These are phyloP conservation scores for Ceriagrion tenellum DNA, from an alignment of 2,888 invertebrate species.

Conservation along the genomic window DNA sequence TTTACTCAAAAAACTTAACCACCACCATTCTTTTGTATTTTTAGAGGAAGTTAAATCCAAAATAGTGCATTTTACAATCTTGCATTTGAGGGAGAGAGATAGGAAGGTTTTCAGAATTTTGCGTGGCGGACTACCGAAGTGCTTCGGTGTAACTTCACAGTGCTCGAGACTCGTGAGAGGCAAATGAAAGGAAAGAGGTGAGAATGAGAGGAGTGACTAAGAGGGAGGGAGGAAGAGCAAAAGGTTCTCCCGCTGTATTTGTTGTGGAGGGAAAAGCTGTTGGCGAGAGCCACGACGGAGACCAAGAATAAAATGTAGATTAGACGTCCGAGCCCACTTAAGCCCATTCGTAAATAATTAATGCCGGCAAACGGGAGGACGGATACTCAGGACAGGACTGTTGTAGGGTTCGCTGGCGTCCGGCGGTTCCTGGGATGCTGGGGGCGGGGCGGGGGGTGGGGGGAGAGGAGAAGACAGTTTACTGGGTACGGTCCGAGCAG, in stretches of 20 bases:
- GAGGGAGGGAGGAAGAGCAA: neutral
- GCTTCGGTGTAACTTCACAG: neutral
- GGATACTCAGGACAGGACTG: neutral
- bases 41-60: too few relatives aligned
- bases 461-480: conserved; percentile 72
- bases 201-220: conserved; percentile 12
- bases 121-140: neutral
- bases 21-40: too few relatives aligned
- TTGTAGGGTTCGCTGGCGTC: conserved; percentile 16
- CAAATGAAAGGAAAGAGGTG: neutral
- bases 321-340: conserved; percentile 9
- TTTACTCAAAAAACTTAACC: too few relatives aligned
- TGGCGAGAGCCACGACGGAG: conserved; percentile 10
- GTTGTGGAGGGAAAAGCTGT: neutral
- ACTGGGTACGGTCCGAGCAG: conserved; percentile 70
- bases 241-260: neutral
- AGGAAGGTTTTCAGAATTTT: neutral
- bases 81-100: neutral
- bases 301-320: conserved; percentile 41
- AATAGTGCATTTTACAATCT: neutral
- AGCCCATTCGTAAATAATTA: conserved; percentile 46
- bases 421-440: conserved; percentile 60
- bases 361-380: conserved; percentile 23
- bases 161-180: neutral
- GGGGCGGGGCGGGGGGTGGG: conserved; percentile 71